Base-by-base conservation (phyloP, 2,113 vertebrate species). In the Centropus unirufus region DNA sequence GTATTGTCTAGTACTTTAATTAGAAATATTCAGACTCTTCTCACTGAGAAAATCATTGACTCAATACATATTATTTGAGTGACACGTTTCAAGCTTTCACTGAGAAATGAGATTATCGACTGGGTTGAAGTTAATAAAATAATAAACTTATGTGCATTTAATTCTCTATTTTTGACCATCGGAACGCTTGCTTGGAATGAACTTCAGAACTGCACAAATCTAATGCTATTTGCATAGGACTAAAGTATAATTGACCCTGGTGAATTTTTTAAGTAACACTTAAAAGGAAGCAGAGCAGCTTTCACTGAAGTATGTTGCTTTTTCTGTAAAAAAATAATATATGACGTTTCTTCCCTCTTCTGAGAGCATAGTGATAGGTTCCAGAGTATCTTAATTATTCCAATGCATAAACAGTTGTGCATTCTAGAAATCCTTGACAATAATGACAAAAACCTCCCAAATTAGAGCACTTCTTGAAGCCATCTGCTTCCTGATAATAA, bases 401-500 rank as follows among this genome's bases (percentile, higher is more conserved):
- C 46, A 88, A 6, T 44, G 46, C 91, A 93, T 47, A 78, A 80
- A 63, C 23, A 64, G 57, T 89, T 86, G 39, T 87, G 26, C 15
- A 46, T 87, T 88, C 36, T 64, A 62, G 76, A 95, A 95, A 61
- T 91, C 19, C 34, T 77, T n/a, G 42, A 27, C 32, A 69, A 26
- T 76, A 87, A 73, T 46, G 70, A 58, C 59, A 87, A 87, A 92
- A 79, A 5, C 23, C 69, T 82, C n/a, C 70, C 58, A 81, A 95
- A 87, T 85, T 72, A 84, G 82, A 66, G 39, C 54, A 42, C 84
- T 92, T 84, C 72, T 89, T 91, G 51, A 84, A 87, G 34, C 58
- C 95, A 95, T 85, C 92, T 97, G 94, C 92, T 96, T 92, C 70
- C 68, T 93, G 59, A 81, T 96, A 91, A 90, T 93, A 70, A 89